Evolutionary conservation across 2,797 vertebrate genomes (phyloP), one percentile per base, ranked within the genome.

Genomic region (Sebastes dallii): DNA sequence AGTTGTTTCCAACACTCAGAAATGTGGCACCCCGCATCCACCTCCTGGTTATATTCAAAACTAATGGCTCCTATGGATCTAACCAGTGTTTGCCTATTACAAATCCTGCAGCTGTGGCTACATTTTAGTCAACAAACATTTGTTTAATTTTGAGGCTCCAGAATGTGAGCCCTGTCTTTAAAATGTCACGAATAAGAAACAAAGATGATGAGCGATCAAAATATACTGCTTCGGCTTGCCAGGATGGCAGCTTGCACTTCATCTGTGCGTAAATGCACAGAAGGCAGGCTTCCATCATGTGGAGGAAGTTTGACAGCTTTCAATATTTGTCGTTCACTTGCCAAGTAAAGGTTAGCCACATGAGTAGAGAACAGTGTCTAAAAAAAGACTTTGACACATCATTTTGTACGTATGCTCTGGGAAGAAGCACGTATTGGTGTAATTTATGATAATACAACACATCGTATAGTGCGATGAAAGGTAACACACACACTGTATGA

Each of bases 221-320:
- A 88, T 68, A 74, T 32, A 34, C 55, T 27, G 76, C 72, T 59
- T 78, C n/a, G 6, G 8, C 60, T 58, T 74, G 88, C 90, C 87
- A 89, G 84, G 54, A 66, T 75, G 85, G 81, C 88, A 90, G 92
- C 91, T 89, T 91, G 91, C 54, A 12, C 75, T 84, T 93, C 79
- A 84, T 90, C 85, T 85, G 80, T 78, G 86, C 55, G 84, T 88
- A 87, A 91, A 90, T 76, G 80, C 88, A 89, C 92, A 92, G 90
- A 90, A 74, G 88, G 89, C 86, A 73, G 81, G 59, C 79, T 80
- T 86, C 69, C 72, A 71, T 86, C 84, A 75, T 79, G 67, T 64
- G 74, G 66, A 58, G 75, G 24, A 56, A 83, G 50, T 72, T 83
- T 87, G 82, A 91, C 78, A 83, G 85, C 70, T 82, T 89, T 89